Evolutionary conservation across 1,140 invertebrate species (phyloP).

Genomic region (Colletes latitarsis): DNA sequence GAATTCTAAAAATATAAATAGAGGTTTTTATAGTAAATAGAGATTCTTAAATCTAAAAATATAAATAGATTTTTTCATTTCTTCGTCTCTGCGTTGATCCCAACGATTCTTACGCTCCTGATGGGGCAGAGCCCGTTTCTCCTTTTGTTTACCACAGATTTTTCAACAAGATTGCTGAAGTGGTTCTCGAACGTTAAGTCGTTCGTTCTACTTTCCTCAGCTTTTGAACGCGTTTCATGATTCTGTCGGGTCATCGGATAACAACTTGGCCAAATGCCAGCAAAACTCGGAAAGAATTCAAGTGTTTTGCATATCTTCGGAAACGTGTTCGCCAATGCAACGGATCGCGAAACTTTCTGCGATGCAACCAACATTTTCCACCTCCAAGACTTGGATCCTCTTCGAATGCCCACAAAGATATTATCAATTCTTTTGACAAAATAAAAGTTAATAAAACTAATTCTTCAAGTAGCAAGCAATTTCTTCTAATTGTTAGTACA

Average conservation of each 20-base stretch:
- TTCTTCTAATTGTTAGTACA: too few relatives aligned
- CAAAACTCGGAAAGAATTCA: constrained; percentile 29
- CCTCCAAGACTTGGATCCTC: too few relatives aligned
- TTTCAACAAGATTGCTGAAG: constrained; percentile 14
- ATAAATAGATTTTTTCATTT: too few relatives aligned
- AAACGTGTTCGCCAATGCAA: neutral
- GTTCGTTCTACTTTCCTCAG: constrained; percentile 36
- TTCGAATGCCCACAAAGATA: too few relatives aligned
- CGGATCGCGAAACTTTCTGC: neutral
- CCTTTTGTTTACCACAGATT: constrained; percentile 10
- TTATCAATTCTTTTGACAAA: too few relatives aligned
- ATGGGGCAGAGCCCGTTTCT: too few relatives aligned
- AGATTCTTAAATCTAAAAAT: too few relatives aligned
- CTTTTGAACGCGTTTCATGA: constrained; percentile 14
- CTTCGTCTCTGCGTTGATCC: too few relatives aligned
- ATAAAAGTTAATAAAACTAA: too few relatives aligned
- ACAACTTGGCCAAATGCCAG: constrained; percentile 36
- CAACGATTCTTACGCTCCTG: neutral
- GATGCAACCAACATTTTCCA: neutral
- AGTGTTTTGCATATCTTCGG: constrained; percentile 1
- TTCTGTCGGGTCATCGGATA: constrained; percentile 24
- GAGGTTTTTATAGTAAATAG: too few relatives aligned
- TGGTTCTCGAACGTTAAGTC: neutral
- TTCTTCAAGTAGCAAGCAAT: too few relatives aligned
- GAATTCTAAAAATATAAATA: too few relatives aligned